Conservation (phyloP, 2,888 invertebrate genomes). For the Archips xylosteana region DNA sequence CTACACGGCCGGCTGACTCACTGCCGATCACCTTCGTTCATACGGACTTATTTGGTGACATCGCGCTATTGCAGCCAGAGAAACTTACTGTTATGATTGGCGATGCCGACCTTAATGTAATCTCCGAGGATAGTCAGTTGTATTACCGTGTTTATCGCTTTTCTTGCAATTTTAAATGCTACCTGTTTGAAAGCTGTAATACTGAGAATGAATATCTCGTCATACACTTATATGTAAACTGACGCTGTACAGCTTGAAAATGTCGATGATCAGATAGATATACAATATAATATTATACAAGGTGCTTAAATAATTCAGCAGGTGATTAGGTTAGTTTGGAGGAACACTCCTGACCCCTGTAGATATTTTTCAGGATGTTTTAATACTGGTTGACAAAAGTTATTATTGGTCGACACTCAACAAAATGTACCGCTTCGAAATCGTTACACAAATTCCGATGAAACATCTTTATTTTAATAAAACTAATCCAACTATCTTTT, state of each 20-base stretch:
- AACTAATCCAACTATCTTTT: too few relatives aligned
- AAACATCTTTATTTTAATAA: too few relatives aligned
- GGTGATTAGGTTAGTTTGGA: too few relatives aligned
- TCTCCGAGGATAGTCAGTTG: constrained; percentile 40
- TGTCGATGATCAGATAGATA: background rate
- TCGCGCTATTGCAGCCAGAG: constrained; percentile 70
- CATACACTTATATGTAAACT: background rate
- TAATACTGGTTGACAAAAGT: too few relatives aligned
- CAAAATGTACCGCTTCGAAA: too few relatives aligned
- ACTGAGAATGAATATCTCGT: background rate
- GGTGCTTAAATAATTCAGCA: too few relatives aligned
- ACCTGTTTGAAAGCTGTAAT: constrained; percentile 4
- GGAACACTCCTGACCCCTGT: too few relatives aligned
- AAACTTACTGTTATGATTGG: constrained; percentile 57
- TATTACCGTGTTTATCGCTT: constrained; percentile 25
- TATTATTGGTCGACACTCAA: too few relatives aligned
- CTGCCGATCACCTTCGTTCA: constrained; percentile 78
- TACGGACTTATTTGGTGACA: constrained; percentile 83
- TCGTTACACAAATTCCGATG: too few relatives aligned
- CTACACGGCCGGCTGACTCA: constrained; percentile 75
- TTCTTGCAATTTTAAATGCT: constrained; percentile 2
- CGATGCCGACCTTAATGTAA: constrained; percentile 43
- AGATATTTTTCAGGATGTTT: too few relatives aligned
- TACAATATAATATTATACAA: too few relatives aligned
- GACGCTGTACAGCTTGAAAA: background rate